Percentiles rank a stretch among this genome's conserved stretches.
These are phyloP conservation scores for Magallana angulata DNA, from an alignment of 1,140 invertebrate species.

Conservation along the genomic window DNA sequence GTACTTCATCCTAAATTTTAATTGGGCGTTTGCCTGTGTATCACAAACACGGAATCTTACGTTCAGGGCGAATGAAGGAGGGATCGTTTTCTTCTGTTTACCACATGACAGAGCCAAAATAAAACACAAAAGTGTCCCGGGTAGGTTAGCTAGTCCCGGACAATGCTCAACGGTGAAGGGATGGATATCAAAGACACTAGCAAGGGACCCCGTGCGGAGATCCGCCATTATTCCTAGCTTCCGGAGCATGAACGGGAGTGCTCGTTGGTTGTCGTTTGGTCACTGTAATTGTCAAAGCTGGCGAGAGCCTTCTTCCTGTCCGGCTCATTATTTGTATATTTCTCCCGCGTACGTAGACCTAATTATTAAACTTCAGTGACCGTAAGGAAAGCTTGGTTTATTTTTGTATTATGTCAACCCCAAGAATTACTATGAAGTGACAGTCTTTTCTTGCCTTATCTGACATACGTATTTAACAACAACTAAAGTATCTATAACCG, in stretches of 20 bases:
- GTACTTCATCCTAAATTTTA: not conserved
- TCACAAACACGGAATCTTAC: not conserved
- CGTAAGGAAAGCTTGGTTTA: not conserved
- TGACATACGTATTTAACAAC: no score
- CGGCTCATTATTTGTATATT: slow-evolving; percentile 30
- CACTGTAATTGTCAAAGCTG: slow-evolving; percentile 24
- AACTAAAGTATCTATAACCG: no score
- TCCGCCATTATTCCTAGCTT: slow-evolving; percentile 2
- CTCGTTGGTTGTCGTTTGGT: slow-evolving; percentile 20
- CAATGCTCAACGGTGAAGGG: slow-evolving; percentile 29
- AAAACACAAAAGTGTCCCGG: slow-evolving; percentile 28
- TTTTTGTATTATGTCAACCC: no score
- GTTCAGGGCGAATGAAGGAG: not conserved
- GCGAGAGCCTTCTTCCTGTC: slow-evolving; percentile 5
- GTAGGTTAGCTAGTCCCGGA: not conserved
- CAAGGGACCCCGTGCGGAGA: slow-evolving; percentile 10
- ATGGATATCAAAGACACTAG: slow-evolving; percentile 35
- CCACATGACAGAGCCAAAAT: slow-evolving; percentile 9
- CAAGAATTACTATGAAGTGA: no score
- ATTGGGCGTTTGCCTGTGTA: not conserved
- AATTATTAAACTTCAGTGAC: not conserved
- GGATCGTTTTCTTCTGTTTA: not conserved
- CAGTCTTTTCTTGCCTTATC: no score
- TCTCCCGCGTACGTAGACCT: slow-evolving; percentile 12
- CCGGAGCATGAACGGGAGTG: slow-evolving; percentile 30